phyloP scores from a whole-genome alignment of 1,140 invertebrate species.

The Phocides pigmalion region DNA sequence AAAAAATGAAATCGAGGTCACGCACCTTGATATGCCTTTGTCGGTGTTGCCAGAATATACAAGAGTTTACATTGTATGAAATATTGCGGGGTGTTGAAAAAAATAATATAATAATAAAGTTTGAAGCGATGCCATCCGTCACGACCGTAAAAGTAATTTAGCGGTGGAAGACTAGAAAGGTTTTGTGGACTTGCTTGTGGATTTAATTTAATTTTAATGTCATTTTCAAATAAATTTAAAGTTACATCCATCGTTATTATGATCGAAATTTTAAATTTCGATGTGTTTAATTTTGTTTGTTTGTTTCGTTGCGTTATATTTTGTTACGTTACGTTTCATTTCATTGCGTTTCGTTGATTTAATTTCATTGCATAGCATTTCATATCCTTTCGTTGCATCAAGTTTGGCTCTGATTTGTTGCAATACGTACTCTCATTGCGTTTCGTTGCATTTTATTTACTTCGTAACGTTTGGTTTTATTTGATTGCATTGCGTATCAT shows the following conservation, averaged over 20 bases:
- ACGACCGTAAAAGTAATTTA: constrained; percentile 2
- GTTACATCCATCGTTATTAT: background rate
- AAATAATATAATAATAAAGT: constrained; percentile 2
- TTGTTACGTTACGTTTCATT: no score
- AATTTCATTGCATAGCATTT: no score
- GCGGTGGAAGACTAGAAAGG: background rate
- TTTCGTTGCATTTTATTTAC: no score
- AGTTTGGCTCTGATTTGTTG: no score
- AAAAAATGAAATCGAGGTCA: background rate
- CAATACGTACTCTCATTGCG: no score
- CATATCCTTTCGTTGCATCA: no score
- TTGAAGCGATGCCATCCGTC: background rate
- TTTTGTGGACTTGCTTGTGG: background rate
- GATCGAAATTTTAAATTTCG: background rate
- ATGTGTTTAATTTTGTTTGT: no score
- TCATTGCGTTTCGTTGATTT: no score
- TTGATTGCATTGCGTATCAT: no score
- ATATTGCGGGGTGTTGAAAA: background rate
- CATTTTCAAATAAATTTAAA: no score
- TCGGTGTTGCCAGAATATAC: background rate
- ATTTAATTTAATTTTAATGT: background rate
- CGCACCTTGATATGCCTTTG: background rate
- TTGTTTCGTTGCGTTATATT: no score
- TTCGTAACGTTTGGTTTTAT: no score
- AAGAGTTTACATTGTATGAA: constrained; percentile 1